Base-by-base conservation (phyloP, 2,888 invertebrate genomes). In the Terebella lapidaria region DNA sequence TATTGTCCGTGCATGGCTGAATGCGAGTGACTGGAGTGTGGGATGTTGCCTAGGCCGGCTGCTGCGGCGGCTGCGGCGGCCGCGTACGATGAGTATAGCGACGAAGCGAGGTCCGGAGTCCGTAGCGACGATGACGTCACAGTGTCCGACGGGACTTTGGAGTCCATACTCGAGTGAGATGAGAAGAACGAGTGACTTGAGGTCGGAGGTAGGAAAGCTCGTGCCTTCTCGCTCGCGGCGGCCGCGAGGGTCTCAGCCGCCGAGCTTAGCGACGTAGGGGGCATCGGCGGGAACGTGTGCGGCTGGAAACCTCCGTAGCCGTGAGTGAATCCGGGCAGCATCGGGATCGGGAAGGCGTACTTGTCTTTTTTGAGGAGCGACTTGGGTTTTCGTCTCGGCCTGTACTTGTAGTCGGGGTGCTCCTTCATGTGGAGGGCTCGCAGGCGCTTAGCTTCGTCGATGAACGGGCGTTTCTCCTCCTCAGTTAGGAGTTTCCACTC, bases 341-440 rank as follows among this genome's bases (percentile, higher is more conserved):
- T 24, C 15, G 49, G 49, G 49, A 49, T 49, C 56, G 57, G 60
- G 5, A 58, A 28, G 51, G 56, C 2, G 59, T 75, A 77, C 64
- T 94, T 94, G 80, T 95, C 94, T 81, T 95, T 95, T 81, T 94
- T 94, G 73, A 91, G 82, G 55, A 82, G 75, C 20, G 78, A 74
- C 87, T 96, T 96, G 82, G 95, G 94, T 85, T 96, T 96, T 81
- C 95, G 87, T 70, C 95, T 84, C 46, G 96, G 96, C 71, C 92
- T 54, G 84, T 99, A 99, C 83, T 97, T 97, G 84, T 99, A 99
- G 82, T 97, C 97, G 0, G 97, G 97, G 79, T 99, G 96, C 77
- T 97, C 96, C 82, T 96, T 96, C 97, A 99, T 97, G 84, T 99
- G 99, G 56, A 97, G 91, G 2, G 96, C 95, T 27, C 97, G 86